These are phyloP conservation scores for Delphinus delphis DNA, from an alignment of 2,113 vertebrate species.

Conservation along the genomic window DNA sequence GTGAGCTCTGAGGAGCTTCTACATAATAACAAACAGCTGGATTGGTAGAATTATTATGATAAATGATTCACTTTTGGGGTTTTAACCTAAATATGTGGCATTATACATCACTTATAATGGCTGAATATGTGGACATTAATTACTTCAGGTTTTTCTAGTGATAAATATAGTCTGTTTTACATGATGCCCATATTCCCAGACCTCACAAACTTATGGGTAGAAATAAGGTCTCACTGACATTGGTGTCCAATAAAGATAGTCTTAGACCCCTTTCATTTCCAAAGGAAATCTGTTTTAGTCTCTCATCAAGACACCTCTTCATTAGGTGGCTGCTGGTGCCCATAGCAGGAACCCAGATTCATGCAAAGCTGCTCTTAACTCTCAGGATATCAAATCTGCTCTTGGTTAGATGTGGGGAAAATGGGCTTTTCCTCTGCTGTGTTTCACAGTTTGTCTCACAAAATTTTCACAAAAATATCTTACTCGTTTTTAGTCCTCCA, in stretches of 20 bases:
- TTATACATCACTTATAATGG: not conserved
- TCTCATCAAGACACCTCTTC: not conserved
- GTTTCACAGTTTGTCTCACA: not conserved
- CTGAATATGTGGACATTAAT: not conserved
- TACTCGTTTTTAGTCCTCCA: not conserved
- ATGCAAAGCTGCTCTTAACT: not conserved
- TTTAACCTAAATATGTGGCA: not conserved
- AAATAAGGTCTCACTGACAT: not conserved
- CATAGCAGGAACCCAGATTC: not conserved
- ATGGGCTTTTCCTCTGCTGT: not conserved
- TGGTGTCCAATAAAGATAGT: not conserved
- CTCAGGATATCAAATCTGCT: not conserved
- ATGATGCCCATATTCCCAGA: not conserved
- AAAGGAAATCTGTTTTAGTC: not conserved
- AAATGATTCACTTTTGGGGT: not conserved
- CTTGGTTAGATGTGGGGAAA: not conserved
- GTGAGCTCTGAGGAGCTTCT: not conserved
- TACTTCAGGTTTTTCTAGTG: not conserved
- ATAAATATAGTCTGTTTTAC: not conserved
- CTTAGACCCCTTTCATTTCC: not conserved
- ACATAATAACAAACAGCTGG: not conserved
- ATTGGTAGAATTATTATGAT: not conserved
- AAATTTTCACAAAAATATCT: not conserved
- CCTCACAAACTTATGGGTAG: not conserved
- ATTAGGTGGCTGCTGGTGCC: accelerated